Evolutionary conservation across 92 coral and sea anemone species (phyloP), one percentile per base, ranked within the genome.

Genomic region (Palythoa heliodiscus): DNA sequence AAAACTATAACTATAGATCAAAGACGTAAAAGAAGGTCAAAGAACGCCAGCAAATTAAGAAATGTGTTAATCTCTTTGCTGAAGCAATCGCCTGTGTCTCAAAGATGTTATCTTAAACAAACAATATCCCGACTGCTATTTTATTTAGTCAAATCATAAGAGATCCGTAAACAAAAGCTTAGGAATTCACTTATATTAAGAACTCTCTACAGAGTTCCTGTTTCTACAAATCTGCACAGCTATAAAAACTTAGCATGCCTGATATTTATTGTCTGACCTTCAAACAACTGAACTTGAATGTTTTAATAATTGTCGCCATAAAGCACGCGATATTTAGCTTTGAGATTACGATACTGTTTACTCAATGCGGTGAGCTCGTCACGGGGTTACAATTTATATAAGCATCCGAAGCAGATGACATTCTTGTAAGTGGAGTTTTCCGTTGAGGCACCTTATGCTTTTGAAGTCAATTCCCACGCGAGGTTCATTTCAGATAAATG

Each of bases 71-170:
- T 58, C 71, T 22, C 61, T 80, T 80, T 47, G 37, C 50, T 58
- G 83, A 61, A 57, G 83, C 53, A 78, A 58, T 80, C 40, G 74
- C 74, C 57, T 80, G 14, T 29, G n/a, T 47, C 15, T 66, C 70
- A 77, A 38, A 57, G 82, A 57, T 57, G 38, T 54, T 17, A 55
- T 52, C 84, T 66, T 80, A 67, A 66, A 37, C 53, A 80, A 80
- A 80, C 60, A 80, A n/a, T 19, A 43, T 80, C 43, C 58, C 57
- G 43, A n/a, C 74, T 80, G 73, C 10, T 80, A 80, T 64, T 68
- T 64, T 66, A 64, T 68, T 80, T 19, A 80, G 47, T 80, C 74
- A 80, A 47, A 39, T 80, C n/a, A 48, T n/a, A 80, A 80, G 73
- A 29, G 53, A 37, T 24, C 11, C 69, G 73, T 64, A 64, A 80